Base-by-base conservation (phyloP, 2,888 invertebrate species). In the Lochmaea crataegi region DNA sequence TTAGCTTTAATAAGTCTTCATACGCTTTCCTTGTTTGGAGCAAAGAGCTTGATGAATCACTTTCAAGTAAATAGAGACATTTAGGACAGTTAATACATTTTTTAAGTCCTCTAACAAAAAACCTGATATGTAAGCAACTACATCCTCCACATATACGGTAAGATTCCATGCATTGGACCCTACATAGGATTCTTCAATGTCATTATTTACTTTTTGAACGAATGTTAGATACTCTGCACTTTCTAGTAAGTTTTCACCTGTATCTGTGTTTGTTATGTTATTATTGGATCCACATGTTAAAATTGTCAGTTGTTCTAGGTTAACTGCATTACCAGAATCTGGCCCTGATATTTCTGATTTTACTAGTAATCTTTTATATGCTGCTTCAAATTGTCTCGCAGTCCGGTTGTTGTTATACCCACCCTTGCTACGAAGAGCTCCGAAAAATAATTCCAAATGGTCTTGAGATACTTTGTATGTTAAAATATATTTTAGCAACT, bases 51-150 rank as follows among this genome's bases (percentile, higher is more conserved):
- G 64, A 7, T 42, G 16, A 41, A 58, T 71, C 12, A 38, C 3
- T 16, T 57, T 45, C 68, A 12, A 67, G 32, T 14, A 67, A 16
- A 38, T 38, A 38, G 14, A 18, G 10, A 58, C 51, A 38, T 41
- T 67, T 72, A 41, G 18, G 18, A 53, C 60, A 72, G 41, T 38
- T 45, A 41, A 72, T 26, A 68, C 38, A 65, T 60, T 66, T 72
- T 51, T 61, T 65, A n/a, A 72, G 16, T 12, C 57, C 26, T 66
- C 56, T 72, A 12, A 69, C 65, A 18, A 69, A 69, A 53, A 75
- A 53, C 75, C 72, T 18, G 72, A 57, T 16, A 72, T 75, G 57
- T 75, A 75, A 16, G 53, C 12, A 14, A 69, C 72, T 41, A 70
- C 45, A 58, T 75, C 72, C 26, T 70, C 63, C 14, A 63, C 65